These are phyloP conservation scores for Drosophila serrata DNA, from an alignment of 1,140 invertebrate species.

Conservation along the genomic window DNA sequence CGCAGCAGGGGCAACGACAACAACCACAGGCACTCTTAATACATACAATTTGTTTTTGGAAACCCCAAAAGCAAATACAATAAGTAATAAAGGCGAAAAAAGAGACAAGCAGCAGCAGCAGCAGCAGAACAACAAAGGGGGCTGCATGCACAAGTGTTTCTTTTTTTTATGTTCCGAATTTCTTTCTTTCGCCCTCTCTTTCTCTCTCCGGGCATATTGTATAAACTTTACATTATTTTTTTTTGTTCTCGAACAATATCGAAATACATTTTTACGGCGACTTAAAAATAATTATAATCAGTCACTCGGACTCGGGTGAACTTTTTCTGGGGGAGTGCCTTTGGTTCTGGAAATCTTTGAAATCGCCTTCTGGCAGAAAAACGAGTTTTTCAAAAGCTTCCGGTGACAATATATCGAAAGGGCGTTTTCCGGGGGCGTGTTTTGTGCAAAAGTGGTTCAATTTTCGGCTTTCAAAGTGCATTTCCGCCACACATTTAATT, in stretches of 20 bases:
- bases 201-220: constrained; percentile 18
- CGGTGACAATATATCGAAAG: constrained; percentile 42
- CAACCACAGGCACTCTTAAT: constrained; percentile 64
- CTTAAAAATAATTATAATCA: constrained; percentile 50
- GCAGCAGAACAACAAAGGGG: constrained; percentile 30
- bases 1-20: constrained; percentile 36
- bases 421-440: constrained; percentile 25
- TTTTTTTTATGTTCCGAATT: constrained; percentile 57
- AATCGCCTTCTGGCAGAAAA: constrained; percentile 26
- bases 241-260: constrained; percentile 49
- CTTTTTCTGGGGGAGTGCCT: constrained; percentile 41
- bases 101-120: constrained; percentile 16
- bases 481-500: constrained; percentile 9
- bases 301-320: constrained; percentile 12
- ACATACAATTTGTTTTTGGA: constrained; percentile 58
- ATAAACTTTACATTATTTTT: constrained; percentile 43
- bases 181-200: constrained; percentile 46
- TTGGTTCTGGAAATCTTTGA: constrained; percentile 17
- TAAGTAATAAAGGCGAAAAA: constrained; percentile 34
- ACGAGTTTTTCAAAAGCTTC: constrained; percentile 60
- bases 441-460: constrained; percentile 2
- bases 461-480: constrained; percentile 4
- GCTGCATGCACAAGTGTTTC: constrained; percentile 57
- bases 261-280: constrained; percentile 49
- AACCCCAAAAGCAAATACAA: constrained; percentile 56